Evolutionary conservation across 2,113 vertebrate genomes (phyloP).

Genomic region (Crotalus tigris): DNA sequence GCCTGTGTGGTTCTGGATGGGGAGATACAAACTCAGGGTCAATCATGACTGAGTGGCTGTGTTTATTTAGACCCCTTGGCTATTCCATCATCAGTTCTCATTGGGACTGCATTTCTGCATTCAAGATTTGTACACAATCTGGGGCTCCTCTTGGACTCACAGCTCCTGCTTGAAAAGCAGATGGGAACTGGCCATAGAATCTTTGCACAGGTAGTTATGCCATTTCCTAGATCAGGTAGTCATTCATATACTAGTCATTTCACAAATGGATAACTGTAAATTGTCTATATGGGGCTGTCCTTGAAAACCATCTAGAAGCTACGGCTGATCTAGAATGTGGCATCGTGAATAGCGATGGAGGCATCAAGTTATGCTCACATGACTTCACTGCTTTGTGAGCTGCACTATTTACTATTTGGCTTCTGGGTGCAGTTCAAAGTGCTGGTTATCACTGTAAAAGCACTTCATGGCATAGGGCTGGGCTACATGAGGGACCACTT

Average conservation of each 20-base stretch:
- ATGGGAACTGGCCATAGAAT: not conserved
- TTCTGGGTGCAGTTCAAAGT: not conserved
- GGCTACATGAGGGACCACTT: not conserved
- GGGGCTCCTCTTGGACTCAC: not conserved
- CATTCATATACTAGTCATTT: not conserved
- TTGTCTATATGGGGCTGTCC: not conserved
- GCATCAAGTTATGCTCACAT: not conserved
- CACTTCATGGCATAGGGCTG: not conserved
- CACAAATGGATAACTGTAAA: not conserved
- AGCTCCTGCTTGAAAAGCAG: not conserved
- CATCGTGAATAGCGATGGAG: not conserved
- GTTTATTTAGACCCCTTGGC: not conserved
- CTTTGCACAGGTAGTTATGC: not conserved
- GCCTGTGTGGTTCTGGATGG: not conserved
- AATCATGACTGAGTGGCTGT: not conserved
- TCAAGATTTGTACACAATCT: not conserved
- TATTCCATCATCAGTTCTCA: not conserved
- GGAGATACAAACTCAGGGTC: not conserved
- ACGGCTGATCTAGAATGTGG: not conserved
- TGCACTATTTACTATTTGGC: not conserved
- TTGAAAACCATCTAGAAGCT: not conserved
- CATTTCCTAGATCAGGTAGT: not conserved
- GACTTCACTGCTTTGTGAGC: not conserved
- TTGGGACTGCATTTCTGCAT: not conserved
- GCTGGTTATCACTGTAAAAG: not conserved